Percentiles rank a stretch among this genome's conserved stretches.
phyloP scores from a whole-genome alignment of 2,113 vertebrate species.

The Neodontobutis hainanensis region DNA sequence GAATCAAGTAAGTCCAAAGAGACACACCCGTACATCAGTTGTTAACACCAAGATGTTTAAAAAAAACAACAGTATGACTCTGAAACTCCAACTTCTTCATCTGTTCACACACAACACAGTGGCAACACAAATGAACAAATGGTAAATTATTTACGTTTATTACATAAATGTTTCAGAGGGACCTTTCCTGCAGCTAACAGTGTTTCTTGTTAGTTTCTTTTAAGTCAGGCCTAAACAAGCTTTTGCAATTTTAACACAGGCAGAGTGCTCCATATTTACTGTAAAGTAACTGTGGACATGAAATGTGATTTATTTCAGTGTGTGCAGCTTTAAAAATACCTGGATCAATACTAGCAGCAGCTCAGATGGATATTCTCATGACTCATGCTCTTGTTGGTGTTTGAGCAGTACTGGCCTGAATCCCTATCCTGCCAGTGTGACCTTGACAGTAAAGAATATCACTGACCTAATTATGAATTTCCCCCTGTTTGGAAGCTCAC shows the following conservation, averaged over 20 bases:
- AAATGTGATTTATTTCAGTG: conserved; percentile 17
- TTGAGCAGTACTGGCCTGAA: conserved; percentile 3
- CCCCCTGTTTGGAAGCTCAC: conserved; percentile 44
- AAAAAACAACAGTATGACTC: too few relatives aligned
- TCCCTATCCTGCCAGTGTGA: conserved; percentile 34
- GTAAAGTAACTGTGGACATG: conserved; percentile 2
- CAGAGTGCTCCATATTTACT: background rate
- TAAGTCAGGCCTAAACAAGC: background rate
- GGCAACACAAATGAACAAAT: conserved; percentile 26
- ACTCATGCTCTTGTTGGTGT: conserved; percentile 26
- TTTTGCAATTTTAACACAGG: background rate
- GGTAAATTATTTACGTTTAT: conserved; percentile 65
- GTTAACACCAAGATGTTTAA: too few relatives aligned
- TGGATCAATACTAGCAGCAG: conserved; percentile 26
- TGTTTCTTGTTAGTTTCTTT: conserved; percentile 7
- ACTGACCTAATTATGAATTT: conserved; percentile 54
- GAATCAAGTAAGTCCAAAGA: conserved; percentile 88
- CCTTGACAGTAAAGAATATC: conserved; percentile 44
- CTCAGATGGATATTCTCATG: conserved; percentile 22
- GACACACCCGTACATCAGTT: background rate
- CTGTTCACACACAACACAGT: conserved; percentile 12
- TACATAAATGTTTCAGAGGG: conserved; percentile 63
- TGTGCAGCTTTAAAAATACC: conserved; percentile 8
- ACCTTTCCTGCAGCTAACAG: conserved; percentile 30
- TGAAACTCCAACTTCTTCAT: background rate